phyloP scores from a whole-genome alignment of 2,888 invertebrate species.

The Eupithecia pulchellata region DNA sequence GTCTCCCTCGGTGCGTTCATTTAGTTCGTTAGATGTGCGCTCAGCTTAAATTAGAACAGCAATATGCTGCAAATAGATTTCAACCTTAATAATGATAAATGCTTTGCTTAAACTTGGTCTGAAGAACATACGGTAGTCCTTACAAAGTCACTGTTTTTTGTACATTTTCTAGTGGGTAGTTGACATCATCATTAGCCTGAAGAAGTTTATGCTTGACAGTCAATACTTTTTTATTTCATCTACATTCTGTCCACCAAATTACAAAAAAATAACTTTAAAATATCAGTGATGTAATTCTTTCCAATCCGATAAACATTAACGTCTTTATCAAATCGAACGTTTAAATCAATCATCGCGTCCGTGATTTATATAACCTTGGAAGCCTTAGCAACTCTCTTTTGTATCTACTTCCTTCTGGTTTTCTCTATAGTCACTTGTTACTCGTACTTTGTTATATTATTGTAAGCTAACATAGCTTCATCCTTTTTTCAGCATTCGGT shows the following conservation, averaged over 20 bases:
- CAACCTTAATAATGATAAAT: constrained; percentile 43
- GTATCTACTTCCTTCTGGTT: constrained; percentile 9
- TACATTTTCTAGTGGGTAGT: background rate
- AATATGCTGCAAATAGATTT: background rate
- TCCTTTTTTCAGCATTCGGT: background rate
- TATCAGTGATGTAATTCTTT: constrained; percentile 19
- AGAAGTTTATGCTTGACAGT: background rate
- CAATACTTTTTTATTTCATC: background rate
- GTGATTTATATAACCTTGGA: constrained; percentile 25
- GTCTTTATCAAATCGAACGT: constrained; percentile 20
- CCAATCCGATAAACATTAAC: constrained; percentile 2
- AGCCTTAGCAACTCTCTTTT: constrained; percentile 16
- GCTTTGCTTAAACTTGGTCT: constrained; percentile 38
- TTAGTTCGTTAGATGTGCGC: background rate
- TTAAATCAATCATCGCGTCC: constrained; percentile 20
- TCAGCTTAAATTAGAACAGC: background rate
- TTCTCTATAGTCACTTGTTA: background rate
- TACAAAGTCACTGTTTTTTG: constrained; percentile 9
- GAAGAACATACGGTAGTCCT: constrained; percentile 25
- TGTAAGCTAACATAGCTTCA: background rate
- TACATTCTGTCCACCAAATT: background rate
- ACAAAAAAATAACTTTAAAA: background rate
- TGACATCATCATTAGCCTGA: constrained; percentile 1
- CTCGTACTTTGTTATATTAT: background rate
- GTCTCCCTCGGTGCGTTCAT: background rate